Conservation (phyloP, 2,797 vertebrate species). For the Manis javanica region DNA sequence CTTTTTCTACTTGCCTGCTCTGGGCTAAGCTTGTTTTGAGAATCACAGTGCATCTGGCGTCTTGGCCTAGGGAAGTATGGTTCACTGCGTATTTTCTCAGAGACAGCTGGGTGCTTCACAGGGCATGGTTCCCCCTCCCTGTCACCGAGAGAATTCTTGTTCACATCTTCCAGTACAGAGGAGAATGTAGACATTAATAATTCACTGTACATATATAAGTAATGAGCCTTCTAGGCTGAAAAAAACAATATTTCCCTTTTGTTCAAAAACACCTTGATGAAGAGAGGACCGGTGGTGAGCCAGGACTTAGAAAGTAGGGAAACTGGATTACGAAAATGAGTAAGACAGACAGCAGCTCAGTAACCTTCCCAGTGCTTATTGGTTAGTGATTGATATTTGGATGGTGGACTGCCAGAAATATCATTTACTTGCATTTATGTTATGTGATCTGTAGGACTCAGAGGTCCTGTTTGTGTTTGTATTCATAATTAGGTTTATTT, state of each 20-base stretch:
- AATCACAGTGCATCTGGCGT: background rate
- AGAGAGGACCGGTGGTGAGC: background rate
- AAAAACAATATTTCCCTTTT: background rate
- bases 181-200: slow-evolving; percentile 70
- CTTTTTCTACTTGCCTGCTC: slow-evolving; percentile 43
- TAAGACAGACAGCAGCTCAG: background rate
- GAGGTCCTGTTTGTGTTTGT: background rate
- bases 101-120: slow-evolving; percentile 40
- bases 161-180: slow-evolving; percentile 32
- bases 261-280: slow-evolving; percentile 42
- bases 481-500: slow-evolving; percentile 28
- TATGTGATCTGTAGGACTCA: background rate
- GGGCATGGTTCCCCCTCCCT: background rate
- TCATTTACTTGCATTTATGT: background rate
- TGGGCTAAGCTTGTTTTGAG: background rate
- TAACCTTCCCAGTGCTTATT: background rate
- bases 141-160: slow-evolving; percentile 2
- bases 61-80: background rate
- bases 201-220: slow-evolving; percentile 21
- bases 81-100: background rate
- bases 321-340: background rate
- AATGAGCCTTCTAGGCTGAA: background rate
- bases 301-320: background rate
- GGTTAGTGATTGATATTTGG: background rate
- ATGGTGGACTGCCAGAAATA: slow-evolving; percentile 4